Evolutionary conservation across 2,888 invertebrate genomes (phyloP).

Genomic region (Cryptus viduatorius): DNA sequence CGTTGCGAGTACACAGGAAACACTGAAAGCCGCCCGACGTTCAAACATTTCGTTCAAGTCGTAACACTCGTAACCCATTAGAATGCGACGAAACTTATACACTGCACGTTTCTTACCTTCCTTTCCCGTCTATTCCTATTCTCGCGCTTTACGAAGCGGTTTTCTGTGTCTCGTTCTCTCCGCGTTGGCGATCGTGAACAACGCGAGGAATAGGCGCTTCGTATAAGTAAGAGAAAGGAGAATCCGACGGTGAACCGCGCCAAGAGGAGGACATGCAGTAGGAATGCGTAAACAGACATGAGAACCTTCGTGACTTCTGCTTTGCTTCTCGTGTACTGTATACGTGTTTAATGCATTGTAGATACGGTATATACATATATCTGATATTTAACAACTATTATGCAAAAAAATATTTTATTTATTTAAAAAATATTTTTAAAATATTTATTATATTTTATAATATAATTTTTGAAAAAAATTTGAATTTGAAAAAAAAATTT

Average conservation of each 20-base stretch:
- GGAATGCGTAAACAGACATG: conserved; percentile 67
- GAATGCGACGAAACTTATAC: conserved; percentile 41
- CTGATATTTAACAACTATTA: no score
- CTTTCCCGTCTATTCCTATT: conserved; percentile 3
- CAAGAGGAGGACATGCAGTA: conserved; percentile 54
- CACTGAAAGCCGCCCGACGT: not conserved
- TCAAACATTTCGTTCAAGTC: conserved; percentile 13
- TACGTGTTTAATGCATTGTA: conserved; percentile 2
- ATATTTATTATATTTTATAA: no score
- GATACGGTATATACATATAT: not conserved
- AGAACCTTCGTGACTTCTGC: conserved; percentile 60
- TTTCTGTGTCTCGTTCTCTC: conserved; percentile 16
- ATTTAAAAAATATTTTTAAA: no score
- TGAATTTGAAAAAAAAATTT: no score
- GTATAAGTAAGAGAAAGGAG: conserved; percentile 52
- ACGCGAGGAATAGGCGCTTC: conserved; percentile 25
- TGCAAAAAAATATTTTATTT: no score
- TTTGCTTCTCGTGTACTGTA: conserved; percentile 35
- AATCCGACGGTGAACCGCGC: conserved; percentile 50
- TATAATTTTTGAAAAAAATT: no score
- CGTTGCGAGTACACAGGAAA: conserved; percentile 15
- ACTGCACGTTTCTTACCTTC: conserved; percentile 38
- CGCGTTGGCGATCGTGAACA: conserved; percentile 10
- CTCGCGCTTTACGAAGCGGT: not conserved
- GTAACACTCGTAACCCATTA: conserved; percentile 35